These are phyloP conservation scores for Graphium colonna DNA, from an alignment of 2,888 invertebrate genomes.

Conservation along the genomic window DNA sequence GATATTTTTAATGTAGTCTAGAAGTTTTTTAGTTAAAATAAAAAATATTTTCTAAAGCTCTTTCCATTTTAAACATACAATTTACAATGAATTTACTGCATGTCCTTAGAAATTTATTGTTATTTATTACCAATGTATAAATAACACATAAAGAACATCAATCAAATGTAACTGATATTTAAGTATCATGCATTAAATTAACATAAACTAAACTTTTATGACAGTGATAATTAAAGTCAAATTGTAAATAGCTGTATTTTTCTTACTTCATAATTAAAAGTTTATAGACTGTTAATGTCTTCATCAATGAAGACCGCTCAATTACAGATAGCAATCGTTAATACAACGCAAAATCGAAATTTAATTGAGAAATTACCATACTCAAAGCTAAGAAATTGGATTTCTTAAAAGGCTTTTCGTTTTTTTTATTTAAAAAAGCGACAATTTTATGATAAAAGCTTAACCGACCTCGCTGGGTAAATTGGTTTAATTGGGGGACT, in stretches of 20 bases:
- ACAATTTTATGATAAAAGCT: slow-evolving; percentile 38
- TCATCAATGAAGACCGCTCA: slow-evolving; percentile 36
- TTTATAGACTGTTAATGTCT: slow-evolving; percentile 29
- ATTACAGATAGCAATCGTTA: slow-evolving; percentile 64
- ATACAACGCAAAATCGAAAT: slow-evolving; percentile 35
- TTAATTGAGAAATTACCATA: slow-evolving; percentile 36
- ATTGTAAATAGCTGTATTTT: slow-evolving; percentile 14
- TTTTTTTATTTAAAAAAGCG: slow-evolving; percentile 38
- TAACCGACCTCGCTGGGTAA: slow-evolving; percentile 35
- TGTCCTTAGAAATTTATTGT: neutral
- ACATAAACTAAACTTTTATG: slow-evolving; percentile 13
- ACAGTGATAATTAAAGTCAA: slow-evolving; percentile 9
- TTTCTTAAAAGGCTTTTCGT: slow-evolving; percentile 34
- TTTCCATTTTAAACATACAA: too few relatives aligned
- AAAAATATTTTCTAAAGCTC: too few relatives aligned
- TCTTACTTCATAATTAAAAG: slow-evolving; percentile 21
- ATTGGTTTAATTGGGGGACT: slow-evolving; percentile 49
- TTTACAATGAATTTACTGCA: too few relatives aligned
- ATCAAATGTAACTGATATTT: slow-evolving; percentile 8
- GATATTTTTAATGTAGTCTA: too few relatives aligned
- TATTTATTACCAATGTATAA: slow-evolving; percentile 5
- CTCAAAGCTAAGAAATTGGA: slow-evolving; percentile 30
- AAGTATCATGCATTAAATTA: slow-evolving; percentile 10
- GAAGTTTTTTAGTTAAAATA: too few relatives aligned
- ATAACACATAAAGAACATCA: slow-evolving; percentile 7